phyloP scores from a whole-genome alignment of 2,797 vertebrate genomes.

The Sebastolobus alascanus region DNA sequence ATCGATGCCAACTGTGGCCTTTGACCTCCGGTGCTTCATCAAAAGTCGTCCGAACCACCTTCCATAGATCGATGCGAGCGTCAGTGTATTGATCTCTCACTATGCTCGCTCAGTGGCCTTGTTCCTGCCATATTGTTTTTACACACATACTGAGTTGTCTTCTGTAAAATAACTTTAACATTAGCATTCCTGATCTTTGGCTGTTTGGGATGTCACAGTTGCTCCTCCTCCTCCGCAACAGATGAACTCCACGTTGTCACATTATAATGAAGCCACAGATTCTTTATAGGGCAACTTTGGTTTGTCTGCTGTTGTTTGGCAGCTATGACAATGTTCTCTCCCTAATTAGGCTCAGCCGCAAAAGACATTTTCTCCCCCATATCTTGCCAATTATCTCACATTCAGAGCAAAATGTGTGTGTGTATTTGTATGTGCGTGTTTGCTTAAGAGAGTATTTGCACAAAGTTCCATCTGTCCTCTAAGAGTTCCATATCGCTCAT shows the following conservation, averaged over 20 bases:
- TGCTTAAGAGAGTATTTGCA: slow-evolving; percentile 31
- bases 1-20: slow-evolving; percentile 66
- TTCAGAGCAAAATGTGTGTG: slow-evolving; percentile 48
- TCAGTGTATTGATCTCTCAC: slow-evolving; percentile 47
- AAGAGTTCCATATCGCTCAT: slow-evolving; percentile 53
- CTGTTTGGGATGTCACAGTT: slow-evolving; percentile 33
- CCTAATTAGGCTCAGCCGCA: slow-evolving; percentile 69
- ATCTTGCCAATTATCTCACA: slow-evolving; percentile 71
- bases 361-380: slow-evolving; percentile 39
- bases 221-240: slow-evolving; percentile 26
- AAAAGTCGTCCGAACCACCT: slow-evolving; percentile 39
- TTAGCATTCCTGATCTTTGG: slow-evolving; percentile 46
- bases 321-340: slow-evolving; percentile 64
- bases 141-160: slow-evolving; percentile 40
- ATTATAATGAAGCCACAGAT: slow-evolving; percentile 63
- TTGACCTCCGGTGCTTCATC: slow-evolving; percentile 69
- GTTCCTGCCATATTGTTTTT: slow-evolving; percentile 11
- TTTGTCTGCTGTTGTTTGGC: slow-evolving; percentile 73
- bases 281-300: slow-evolving; percentile 65
- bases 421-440: slow-evolving; percentile 24
- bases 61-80: slow-evolving; percentile 37
- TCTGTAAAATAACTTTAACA: slow-evolving; percentile 40
- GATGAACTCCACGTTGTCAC: slow-evolving; percentile 44
- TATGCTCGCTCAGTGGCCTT: not conserved
- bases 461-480: slow-evolving; percentile 45